Percentiles rank a stretch among this genome's conserved stretches.
Evolutionary conservation across 2,113 vertebrate genomes (phyloP).

Genomic region (Caretta caretta): DNA sequence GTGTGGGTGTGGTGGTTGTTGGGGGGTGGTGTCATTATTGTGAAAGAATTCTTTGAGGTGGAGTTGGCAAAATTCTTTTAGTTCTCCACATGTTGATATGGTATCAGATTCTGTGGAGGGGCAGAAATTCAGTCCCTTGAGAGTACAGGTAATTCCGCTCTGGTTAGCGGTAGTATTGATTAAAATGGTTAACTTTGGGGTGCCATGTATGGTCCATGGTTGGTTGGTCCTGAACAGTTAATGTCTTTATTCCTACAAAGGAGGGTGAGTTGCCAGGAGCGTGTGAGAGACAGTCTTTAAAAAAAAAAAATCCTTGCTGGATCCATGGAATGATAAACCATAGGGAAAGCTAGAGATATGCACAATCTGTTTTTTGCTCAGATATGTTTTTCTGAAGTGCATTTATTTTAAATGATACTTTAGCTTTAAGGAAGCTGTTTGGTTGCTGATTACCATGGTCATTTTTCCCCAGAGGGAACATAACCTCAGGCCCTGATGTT

Average conservation of each 20-base stretch:
- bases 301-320: not conserved
- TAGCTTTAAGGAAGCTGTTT: not conserved
- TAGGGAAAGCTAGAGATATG: not conserved
- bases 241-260: not conserved
- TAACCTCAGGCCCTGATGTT: not conserved
- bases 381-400: not conserved
- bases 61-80: too few relatives aligned
- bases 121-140: too few relatives aligned
- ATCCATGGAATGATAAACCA: not conserved
- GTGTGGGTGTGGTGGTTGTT: too few relatives aligned
- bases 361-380: not conserved
- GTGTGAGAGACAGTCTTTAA: not conserved
- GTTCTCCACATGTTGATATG: too few relatives aligned
- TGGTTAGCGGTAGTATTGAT: not conserved
- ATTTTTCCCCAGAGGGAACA: conserved; percentile 1
- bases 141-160: not conserved
- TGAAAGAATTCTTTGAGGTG: too few relatives aligned
- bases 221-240: not conserved
- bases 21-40: too few relatives aligned
- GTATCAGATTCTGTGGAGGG: too few relatives aligned
- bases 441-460: not conserved
- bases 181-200: not conserved
- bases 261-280: not conserved
- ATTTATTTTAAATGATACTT: not conserved
- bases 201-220: not conserved